Conservation (phyloP, 2,888 invertebrate species). For the Orchestes rusci region DNA sequence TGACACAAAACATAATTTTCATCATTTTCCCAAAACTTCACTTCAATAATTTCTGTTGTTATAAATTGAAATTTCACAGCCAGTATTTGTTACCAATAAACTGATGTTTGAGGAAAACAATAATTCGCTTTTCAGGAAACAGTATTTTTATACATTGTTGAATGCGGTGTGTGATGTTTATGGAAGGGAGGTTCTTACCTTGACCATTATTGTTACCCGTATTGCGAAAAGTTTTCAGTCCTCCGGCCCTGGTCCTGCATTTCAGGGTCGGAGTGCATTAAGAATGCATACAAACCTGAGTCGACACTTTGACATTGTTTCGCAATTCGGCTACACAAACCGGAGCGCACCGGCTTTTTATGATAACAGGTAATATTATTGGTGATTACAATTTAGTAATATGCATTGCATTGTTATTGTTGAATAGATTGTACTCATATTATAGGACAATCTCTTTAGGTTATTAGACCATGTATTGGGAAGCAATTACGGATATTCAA, state of each 20-base stretch:
- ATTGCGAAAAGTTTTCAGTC: constrained; percentile 18
- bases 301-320: constrained; percentile 5
- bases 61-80: no score
- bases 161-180: constrained; percentile 27
- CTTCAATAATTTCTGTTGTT: no score
- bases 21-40: no score
- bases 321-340: constrained; percentile 8
- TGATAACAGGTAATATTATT: no score
- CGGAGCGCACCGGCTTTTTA: constrained; percentile 6
- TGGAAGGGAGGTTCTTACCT: constrained; percentile 34
- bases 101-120: constrained; percentile 11
- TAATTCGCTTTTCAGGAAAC: constrained; percentile 17
- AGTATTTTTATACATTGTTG: constrained; percentile 34
- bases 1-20: background rate
- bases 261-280: constrained; percentile 36
- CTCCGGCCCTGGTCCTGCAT: constrained; percentile 25
- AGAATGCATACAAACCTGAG: constrained; percentile 33
- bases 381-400: no score
- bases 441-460: no score
- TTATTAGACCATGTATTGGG: no score
- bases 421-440: no score
- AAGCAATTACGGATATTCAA: no score
- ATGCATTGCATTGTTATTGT: no score
- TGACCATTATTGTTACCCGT: constrained; percentile 32
- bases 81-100: background rate